Conservation (phyloP, 2,888 invertebrate species). For the Microplitis deprimator region DNA sequence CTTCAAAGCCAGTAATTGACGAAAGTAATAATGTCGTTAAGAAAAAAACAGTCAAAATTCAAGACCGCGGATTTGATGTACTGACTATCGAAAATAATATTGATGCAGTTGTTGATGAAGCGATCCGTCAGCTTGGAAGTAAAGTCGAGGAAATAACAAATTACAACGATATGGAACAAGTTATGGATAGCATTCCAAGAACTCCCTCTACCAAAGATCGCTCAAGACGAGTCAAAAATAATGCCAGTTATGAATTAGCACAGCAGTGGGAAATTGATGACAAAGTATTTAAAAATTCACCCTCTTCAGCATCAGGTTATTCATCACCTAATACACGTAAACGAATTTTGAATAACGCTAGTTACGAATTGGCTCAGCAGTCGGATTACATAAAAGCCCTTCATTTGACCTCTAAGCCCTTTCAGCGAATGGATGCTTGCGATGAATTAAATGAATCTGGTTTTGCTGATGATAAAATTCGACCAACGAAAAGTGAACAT, state of each 20-base stretch:
- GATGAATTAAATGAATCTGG: slow-evolving; percentile 61
- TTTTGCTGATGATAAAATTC: slow-evolving; percentile 33
- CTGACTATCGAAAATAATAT: slow-evolving; percentile 64
- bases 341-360: slow-evolving; percentile 62
- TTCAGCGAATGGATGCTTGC: slow-evolving; percentile 66
- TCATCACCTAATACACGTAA: slow-evolving; percentile 38
- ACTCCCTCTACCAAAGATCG: slow-evolving; percentile 36
- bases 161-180: slow-evolving; percentile 38
- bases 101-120: slow-evolving; percentile 62
- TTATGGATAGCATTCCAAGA: slow-evolving; percentile 48
- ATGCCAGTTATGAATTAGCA: slow-evolving; percentile 68
- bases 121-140: slow-evolving; percentile 60
- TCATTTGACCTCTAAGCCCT: slow-evolving; percentile 51
- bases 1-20: not conserved
- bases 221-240: slow-evolving; percentile 61
- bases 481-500: not conserved
- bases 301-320: slow-evolving; percentile 38
- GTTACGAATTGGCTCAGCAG: slow-evolving; percentile 67
- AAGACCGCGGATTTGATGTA: slow-evolving; percentile 63
- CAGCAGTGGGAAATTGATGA: slow-evolving; percentile 65
- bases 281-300: slow-evolving; percentile 38
- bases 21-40: slow-evolving; percentile 24
- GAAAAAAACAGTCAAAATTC: slow-evolving; percentile 64
- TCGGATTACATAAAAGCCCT: slow-evolving; percentile 61
- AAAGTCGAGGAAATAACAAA: slow-evolving; percentile 59